Evolutionary conservation across 1,140 invertebrate species (phyloP).

Genomic region (Heliconius himera): DNA sequence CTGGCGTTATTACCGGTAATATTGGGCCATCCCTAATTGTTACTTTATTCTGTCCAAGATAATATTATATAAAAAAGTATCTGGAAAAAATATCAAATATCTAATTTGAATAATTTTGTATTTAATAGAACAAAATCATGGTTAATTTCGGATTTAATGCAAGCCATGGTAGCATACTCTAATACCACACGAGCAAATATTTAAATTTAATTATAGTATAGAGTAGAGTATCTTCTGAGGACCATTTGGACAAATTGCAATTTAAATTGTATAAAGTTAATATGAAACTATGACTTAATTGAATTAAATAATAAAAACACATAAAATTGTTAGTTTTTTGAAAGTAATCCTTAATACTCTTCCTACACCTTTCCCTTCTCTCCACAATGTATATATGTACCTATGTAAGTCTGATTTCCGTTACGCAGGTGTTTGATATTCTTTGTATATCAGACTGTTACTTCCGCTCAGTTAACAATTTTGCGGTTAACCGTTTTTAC

Average conservation of each 20-base stretch:
- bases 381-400: not conserved
- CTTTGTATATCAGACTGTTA: constrained; percentile 20
- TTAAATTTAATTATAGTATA: no score
- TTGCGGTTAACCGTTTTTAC: constrained; percentile 28
- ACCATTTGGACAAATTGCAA: no score
- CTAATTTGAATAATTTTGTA: constrained; percentile 12
- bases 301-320: no score
- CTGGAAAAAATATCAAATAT: not conserved
- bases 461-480: constrained; percentile 5
- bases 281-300: no score
- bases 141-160: not conserved
- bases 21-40: constrained; percentile 35
- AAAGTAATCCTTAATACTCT: not conserved
- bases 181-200: not conserved
- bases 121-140: not conserved
- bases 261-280: no score
- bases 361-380: not conserved
- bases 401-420: not conserved
- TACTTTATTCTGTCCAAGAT: constrained; percentile 1
- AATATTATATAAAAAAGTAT: not conserved
- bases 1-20: constrained; percentile 32
- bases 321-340: no score
- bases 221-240: no score
- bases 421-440: constrained; percentile 31
- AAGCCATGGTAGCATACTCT: not conserved